phyloP scores from a whole-genome alignment of 2,113 vertebrate genomes.

The Tringa solitaria region DNA sequence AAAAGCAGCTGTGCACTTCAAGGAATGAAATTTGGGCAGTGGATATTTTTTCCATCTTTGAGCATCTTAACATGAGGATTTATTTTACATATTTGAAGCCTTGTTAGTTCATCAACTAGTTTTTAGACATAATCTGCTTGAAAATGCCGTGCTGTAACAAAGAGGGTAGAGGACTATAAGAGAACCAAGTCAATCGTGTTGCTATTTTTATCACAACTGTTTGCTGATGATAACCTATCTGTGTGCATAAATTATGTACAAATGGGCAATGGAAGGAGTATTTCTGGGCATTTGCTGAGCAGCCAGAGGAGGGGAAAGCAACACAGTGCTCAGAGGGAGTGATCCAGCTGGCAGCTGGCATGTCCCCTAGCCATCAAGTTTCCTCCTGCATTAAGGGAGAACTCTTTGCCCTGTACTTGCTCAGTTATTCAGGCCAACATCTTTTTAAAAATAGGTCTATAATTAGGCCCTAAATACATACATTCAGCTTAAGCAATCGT shows the following conservation, averaged over 20 bases:
- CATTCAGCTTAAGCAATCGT: background rate
- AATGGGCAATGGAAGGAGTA: background rate
- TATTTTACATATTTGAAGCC: background rate
- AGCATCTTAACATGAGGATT: background rate
- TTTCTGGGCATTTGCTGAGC: background rate
- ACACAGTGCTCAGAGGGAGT: background rate
- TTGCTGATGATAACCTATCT: background rate
- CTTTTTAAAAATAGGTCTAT: background rate
- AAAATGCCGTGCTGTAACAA: background rate
- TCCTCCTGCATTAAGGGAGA: background rate
- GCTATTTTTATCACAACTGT: background rate
- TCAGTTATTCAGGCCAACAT: background rate
- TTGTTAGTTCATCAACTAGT: background rate
- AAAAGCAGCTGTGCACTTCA: background rate
- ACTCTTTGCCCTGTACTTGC: background rate
- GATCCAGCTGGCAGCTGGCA: background rate
- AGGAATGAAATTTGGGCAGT: background rate
- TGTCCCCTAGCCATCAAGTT: background rate
- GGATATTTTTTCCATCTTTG: background rate
- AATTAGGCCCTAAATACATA: slow-evolving; percentile 26
- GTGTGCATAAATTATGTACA: background rate
- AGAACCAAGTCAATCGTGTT: background rate
- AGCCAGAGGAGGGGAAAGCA: background rate
- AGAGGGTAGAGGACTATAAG: background rate
- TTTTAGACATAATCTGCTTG: background rate